Base-by-base conservation (phyloP, 2,797 vertebrate species). In the Epinephelus coioides region DNA sequence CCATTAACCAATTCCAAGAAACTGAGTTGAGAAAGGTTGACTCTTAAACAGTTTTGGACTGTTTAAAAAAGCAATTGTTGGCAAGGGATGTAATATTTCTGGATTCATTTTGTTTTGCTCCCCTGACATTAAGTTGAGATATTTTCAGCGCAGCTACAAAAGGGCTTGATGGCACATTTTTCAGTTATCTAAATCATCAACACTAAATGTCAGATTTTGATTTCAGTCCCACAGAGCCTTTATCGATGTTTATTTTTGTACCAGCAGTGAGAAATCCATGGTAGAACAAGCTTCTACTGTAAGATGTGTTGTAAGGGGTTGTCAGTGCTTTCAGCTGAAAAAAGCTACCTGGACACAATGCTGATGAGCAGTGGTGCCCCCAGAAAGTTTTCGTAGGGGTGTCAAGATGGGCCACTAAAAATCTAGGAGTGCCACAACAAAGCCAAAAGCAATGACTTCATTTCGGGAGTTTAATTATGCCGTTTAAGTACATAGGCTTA, bases 131-230 rank as follows among this genome's bases (percentile, higher is more conserved):
- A 76, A 60, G 40, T 47, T 64, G 21, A 61, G 47, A 55, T 84
- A 63, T 73, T 82, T 79, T 59, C 54, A 82, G 43, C n/a, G 27
- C 25, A 56, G 50, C 54, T 62, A n/a, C 50, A 73, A 34, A 43
- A 27, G 30, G 38, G 19, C 10, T 30, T 21, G 61, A 83, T 81
- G 43, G 21, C 6, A 44, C 27, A 80, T n/a, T 51, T 60, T 66
- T 6, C 5, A 30, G 47, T 69, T 70, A 68, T 79, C 38, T 68
- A 43, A 79, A 77, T 79, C 43, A 72, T 60, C 11, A 66, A 64
- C 46, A 38, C 38, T 27, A 21, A 69, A 69, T 34, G 9, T 74
- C 40, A 68, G 46, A n/a, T 50, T 73, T 63, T 74, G 5, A 30
- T 66, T 76, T 69, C 8, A 78, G 27, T 66, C 63, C 13, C 51